These are phyloP conservation scores for Noturus placidus DNA, from an alignment of 2,113 vertebrate species.

Conservation along the genomic window DNA sequence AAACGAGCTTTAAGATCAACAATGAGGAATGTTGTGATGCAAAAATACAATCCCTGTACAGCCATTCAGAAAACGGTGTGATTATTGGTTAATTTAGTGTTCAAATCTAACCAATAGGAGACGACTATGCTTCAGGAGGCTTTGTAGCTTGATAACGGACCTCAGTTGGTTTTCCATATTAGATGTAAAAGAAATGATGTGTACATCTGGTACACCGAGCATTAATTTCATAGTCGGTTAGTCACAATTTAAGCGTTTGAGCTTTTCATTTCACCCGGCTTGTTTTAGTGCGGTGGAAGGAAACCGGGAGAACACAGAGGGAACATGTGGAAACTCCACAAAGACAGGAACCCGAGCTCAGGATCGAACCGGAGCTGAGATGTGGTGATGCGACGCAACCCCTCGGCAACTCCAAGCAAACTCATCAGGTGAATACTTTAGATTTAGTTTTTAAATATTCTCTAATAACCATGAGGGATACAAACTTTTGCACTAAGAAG, in stretches of 20 bases:
- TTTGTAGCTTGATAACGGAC: background rate
- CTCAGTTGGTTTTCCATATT: background rate
- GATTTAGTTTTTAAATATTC: background rate
- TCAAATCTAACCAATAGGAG: background rate
- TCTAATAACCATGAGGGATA: constrained; percentile 53
- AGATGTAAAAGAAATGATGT: background rate
- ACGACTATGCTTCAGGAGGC: background rate
- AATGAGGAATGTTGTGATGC: background rate
- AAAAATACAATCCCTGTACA: background rate
- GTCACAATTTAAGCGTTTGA: background rate
- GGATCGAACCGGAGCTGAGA: background rate
- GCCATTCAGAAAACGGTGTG: background rate
- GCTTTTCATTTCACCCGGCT: too few relatives aligned
- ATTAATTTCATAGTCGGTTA: background rate
- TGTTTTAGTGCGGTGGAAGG: background rate
- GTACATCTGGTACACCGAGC: background rate
- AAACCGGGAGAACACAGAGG: background rate
- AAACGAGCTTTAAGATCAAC: background rate
- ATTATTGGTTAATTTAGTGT: background rate
- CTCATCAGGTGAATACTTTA: background rate
- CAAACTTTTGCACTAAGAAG: constrained; percentile 50
- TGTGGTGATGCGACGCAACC: background rate
- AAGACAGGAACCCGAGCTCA: background rate
- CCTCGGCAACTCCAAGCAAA: background rate
- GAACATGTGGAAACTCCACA: background rate